phyloP scores from a whole-genome alignment of 2,113 vertebrate species.

The Cochlearius cochlearius region DNA sequence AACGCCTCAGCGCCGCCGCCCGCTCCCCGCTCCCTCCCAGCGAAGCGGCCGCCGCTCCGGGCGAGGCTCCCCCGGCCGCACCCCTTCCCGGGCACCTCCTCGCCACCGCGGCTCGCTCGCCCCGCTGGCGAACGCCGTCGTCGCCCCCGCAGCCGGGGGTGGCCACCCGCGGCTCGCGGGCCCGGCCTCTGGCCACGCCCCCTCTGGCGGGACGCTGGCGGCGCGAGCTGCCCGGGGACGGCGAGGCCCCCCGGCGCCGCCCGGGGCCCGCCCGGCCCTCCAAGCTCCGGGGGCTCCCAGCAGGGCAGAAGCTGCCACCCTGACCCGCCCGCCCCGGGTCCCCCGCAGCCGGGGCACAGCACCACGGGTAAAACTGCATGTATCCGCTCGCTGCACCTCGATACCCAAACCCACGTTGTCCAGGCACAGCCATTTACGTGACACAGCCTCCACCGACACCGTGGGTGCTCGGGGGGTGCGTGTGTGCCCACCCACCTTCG shows the following conservation, averaged over 20 bases:
- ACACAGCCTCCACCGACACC: no score
- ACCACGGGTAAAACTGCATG: fast-evolving
- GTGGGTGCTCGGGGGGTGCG: neutral
- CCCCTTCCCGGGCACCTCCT: neutral
- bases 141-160: neutral
- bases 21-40: neutral
- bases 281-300: no score
- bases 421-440: fast-evolving
- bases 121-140: neutral
- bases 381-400: fast-evolving
- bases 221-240: neutral
- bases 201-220: neutral
- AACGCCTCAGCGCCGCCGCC: neutral
- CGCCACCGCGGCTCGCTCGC: neutral
- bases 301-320: neutral
- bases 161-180: neutral
- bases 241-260: neutral
- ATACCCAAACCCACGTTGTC: no score
- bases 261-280: fast-evolving
- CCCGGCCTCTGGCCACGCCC: neutral
- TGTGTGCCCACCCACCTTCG: no score
- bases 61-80: no score
- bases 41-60: neutral
- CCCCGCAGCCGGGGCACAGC: no score
- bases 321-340: fast-evolving